A percentile compares a stretch with the other conserved stretches of the same genome.
Conservation (phyloP, 2,113 vertebrate species). For the Megaceryle maxima region DNA sequence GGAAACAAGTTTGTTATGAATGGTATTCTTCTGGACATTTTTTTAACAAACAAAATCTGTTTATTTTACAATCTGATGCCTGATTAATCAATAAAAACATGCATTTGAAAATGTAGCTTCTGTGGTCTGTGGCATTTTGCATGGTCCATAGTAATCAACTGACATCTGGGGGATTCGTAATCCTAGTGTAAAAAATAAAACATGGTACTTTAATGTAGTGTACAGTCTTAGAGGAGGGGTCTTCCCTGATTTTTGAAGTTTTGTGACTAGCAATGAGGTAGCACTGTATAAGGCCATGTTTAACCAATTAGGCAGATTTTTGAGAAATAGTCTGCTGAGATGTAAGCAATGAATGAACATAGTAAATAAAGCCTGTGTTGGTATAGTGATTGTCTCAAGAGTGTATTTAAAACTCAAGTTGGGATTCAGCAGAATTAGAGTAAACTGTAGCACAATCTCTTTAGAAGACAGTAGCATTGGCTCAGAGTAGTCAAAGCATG, state of each 20-base stretch:
- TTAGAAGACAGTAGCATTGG: neutral
- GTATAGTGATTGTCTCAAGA: neutral
- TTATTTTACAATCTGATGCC: slow-evolving; percentile 54
- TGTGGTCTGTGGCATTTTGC: slow-evolving; percentile 52
- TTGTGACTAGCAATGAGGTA: neutral
- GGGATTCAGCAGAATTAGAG: neutral
- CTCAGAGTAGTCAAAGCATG: neutral
- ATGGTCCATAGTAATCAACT: slow-evolving; percentile 26
- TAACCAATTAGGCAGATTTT: neutral
- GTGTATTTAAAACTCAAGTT: neutral
- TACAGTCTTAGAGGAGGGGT: neutral
- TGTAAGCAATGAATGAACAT: neutral
- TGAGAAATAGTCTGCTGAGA: neutral
- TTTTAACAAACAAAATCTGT: slow-evolving; percentile 26
- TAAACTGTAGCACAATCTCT: neutral
- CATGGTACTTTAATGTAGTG: neutral
- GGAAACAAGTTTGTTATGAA: slow-evolving; percentile 39
- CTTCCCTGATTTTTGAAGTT: neutral
- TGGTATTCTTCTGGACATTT: slow-evolving; percentile 31
- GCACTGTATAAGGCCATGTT: neutral
- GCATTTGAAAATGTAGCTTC: slow-evolving; percentile 28
- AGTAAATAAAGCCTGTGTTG: neutral
- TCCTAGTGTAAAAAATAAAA: neutral
- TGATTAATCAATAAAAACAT: slow-evolving; percentile 61
- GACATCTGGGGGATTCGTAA: neutral